phyloP scores from a whole-genome alignment of 2,797 vertebrate genomes.

The Periophthalmus magnuspinnatus region DNA sequence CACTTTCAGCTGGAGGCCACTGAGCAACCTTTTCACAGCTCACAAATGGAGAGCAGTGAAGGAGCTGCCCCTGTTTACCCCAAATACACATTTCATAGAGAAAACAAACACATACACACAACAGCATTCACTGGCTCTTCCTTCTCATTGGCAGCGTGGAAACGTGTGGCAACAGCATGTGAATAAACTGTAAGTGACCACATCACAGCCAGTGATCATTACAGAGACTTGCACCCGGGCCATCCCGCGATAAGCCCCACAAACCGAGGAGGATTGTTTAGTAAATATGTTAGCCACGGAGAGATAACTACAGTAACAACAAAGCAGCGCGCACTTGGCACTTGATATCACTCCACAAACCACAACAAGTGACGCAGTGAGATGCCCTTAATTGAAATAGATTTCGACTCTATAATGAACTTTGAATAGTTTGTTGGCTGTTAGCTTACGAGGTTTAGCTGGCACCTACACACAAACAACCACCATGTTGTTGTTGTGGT shows the following conservation, averaged over 20 bases:
- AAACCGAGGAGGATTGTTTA: constrained; percentile 41
- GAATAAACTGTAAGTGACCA: constrained; percentile 33
- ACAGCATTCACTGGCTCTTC: constrained; percentile 30
- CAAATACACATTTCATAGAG: constrained; percentile 59
- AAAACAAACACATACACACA: constrained; percentile 35
- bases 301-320: constrained; percentile 23
- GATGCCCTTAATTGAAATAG: not conserved
- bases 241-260: constrained; percentile 31
- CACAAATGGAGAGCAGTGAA: constrained; percentile 47
- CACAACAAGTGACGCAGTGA: not conserved
- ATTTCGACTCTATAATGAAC: constrained; percentile 22
- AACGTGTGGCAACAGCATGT: constrained; percentile 14
- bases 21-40: constrained; percentile 61
- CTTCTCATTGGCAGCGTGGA: constrained; percentile 18
- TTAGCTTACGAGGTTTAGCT: constrained; percentile 52
- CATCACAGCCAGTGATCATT: constrained; percentile 24
- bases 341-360: fast-evolving
- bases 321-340: too few relatives aligned
- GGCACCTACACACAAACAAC: constrained; percentile 48
- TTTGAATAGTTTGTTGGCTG: constrained; percentile 24
- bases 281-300: constrained; percentile 44
- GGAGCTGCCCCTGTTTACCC: constrained; percentile 62
- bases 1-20: constrained; percentile 62
- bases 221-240: constrained; percentile 5
- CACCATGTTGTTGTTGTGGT: constrained; percentile 69